Conservation (phyloP, 2,888 invertebrate species). For the Microctonus hyperodae region DNA sequence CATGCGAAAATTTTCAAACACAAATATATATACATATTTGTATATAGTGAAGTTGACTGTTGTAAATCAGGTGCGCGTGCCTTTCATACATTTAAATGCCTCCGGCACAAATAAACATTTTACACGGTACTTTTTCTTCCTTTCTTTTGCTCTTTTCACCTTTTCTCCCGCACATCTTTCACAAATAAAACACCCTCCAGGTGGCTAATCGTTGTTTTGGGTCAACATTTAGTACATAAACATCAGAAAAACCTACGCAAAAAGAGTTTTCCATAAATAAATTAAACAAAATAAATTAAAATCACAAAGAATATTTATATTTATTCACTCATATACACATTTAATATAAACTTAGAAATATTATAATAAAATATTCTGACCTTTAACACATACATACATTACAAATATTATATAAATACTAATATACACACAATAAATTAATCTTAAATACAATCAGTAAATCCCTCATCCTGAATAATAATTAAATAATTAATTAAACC, state of each 20-base stretch:
- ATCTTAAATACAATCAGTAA: not conserved
- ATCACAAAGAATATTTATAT: no score
- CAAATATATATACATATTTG: conserved; percentile 38
- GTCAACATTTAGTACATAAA: conserved; percentile 33
- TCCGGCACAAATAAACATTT: not conserved
- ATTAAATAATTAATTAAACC: no score
- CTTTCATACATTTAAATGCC: conserved; percentile 18
- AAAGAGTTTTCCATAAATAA: not conserved
- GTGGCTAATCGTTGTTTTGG: conserved; percentile 51
- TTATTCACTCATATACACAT: not conserved
- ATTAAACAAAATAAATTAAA: not conserved
- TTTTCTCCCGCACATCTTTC: not conserved
- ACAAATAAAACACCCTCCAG: conserved; percentile 34
- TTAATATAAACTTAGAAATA: not conserved
- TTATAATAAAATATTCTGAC: not conserved
- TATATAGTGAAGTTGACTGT: conserved; percentile 6
- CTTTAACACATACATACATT: conserved; percentile 1
- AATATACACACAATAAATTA: no score
- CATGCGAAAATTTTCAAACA: conserved; percentile 33
- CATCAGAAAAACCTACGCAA: conserved; percentile 42
- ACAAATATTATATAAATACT: no score
- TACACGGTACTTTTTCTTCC: not conserved
- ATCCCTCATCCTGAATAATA: not conserved
- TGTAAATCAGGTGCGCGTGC: conserved; percentile 53
- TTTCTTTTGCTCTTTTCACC: not conserved